Percentiles rank a stretch among this genome's conserved stretches.
Conservation (phyloP, 1,140 invertebrate genomes). For the Scaptomyza graminum region DNA sequence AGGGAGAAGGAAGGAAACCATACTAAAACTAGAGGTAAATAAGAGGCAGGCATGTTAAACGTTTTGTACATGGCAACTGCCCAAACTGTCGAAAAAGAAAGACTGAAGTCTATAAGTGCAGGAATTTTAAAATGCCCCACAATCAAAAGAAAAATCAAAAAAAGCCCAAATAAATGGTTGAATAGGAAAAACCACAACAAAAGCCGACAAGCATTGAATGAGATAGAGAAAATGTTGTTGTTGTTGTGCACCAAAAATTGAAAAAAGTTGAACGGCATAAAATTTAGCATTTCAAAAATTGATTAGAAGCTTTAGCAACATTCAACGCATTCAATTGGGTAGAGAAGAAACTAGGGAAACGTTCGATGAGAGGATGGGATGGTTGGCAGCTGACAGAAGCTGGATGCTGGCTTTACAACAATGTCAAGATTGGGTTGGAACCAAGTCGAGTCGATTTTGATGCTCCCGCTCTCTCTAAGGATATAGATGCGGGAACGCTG, state of each 20-base stretch:
- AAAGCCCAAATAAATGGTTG: not conserved
- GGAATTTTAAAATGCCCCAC: constrained; percentile 60
- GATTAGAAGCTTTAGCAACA: constrained; percentile 75
- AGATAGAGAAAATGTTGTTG: not conserved
- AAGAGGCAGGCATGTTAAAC: constrained; percentile 76
- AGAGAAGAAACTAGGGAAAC: no score
- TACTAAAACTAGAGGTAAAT: constrained; percentile 60
- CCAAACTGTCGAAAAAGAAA: constrained; percentile 56
- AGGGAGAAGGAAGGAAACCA: not conserved
- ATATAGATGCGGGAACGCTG: constrained; percentile 49
- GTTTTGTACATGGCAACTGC: constrained; percentile 74
- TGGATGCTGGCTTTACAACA: constrained; percentile 10
- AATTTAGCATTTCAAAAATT: constrained; percentile 70
- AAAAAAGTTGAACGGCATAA: constrained; percentile 59
- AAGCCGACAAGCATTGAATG: not conserved
- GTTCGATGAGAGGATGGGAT: no score
- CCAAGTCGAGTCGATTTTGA: constrained; percentile 38
- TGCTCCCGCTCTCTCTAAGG: constrained; percentile 26
- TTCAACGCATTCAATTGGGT: constrained; percentile 36
- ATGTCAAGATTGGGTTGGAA: not conserved
- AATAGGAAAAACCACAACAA: constrained; percentile 21
- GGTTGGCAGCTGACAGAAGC: constrained; percentile 40
- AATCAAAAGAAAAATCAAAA: constrained; percentile 1
- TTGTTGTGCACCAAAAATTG: constrained; percentile 4
- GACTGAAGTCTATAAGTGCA: constrained; percentile 60